Evolutionary conservation across 2,888 invertebrate genomes (phyloP).

Genomic region (Agrochola lota): DNA sequence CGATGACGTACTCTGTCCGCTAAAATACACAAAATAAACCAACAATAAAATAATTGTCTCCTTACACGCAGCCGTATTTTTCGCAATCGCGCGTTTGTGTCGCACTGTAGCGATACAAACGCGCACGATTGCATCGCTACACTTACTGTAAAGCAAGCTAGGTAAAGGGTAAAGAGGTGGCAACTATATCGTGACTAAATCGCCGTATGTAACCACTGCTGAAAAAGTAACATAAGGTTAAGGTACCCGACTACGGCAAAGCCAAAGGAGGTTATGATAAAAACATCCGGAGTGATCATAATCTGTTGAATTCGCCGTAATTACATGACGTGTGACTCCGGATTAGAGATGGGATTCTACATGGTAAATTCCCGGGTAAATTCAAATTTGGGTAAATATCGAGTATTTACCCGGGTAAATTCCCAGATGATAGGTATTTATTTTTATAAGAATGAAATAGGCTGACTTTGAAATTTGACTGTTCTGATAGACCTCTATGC

Average conservation of each 20-base stretch:
- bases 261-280: no score
- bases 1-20: conserved; percentile 78
- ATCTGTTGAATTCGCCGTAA: no score
- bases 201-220: not conserved
- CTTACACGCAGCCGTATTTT: not conserved
- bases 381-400: no score
- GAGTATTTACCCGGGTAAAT: no score
- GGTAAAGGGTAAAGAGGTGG: not conserved
- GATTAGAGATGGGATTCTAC: no score
- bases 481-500: not conserved
- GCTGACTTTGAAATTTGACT: not conserved
- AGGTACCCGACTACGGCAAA: no score
- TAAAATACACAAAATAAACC: conserved; percentile 55
- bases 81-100: no score
- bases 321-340: no score
- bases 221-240: not conserved
- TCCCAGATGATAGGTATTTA: no score
- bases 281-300: no score
- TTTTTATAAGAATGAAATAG: not conserved
- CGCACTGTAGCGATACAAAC: not conserved
- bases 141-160: not conserved
- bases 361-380: no score
- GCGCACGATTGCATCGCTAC: not conserved
- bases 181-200: not conserved
- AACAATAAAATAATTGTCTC: not conserved